These are phyloP conservation scores for Trissolcus basalis DNA, from an alignment of 1,140 invertebrate species.

Conservation along the genomic window DNA sequence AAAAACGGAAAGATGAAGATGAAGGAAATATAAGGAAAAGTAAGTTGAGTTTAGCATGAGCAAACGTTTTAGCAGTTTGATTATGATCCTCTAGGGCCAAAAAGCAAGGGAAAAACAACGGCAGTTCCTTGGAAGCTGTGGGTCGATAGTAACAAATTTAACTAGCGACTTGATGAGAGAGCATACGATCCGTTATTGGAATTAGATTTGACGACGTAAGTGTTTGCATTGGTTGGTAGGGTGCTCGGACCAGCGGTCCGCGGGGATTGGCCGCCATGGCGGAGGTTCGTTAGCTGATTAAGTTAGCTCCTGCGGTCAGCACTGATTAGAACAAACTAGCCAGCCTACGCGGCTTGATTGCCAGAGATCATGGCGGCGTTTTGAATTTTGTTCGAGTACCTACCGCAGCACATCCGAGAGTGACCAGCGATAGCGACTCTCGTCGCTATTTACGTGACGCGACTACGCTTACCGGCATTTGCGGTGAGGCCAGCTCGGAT, in stretches of 20 bases:
- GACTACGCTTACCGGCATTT: constrained; percentile 53
- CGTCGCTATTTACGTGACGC: constrained; percentile 53
- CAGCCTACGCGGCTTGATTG: constrained; percentile 73
- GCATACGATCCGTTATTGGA: constrained; percentile 45
- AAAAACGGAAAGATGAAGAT: too few species aligned
- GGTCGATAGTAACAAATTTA: constrained; percentile 50
- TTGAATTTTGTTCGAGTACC: constrained; percentile 59
- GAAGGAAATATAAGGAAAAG: too few species aligned
- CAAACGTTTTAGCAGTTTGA: too few species aligned
- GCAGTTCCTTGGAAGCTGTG: background rate
- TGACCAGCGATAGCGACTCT: constrained; percentile 44
- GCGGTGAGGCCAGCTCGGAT: constrained; percentile 36
- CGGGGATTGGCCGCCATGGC: constrained; percentile 62
- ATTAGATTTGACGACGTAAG: constrained; percentile 60
- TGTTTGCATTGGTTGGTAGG: constrained; percentile 63
- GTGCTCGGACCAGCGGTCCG: constrained; percentile 31
- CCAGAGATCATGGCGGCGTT: constrained; percentile 62
- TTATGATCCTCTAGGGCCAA: too few species aligned
- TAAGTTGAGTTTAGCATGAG: too few species aligned
- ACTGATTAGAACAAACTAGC: constrained; percentile 76
- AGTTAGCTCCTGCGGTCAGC: constrained; percentile 73
- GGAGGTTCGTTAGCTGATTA: constrained; percentile 74
- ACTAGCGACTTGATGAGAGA: constrained; percentile 38
- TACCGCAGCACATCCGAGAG: constrained; percentile 37
- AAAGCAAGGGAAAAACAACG: too few species aligned